Evolutionary conservation across 2,113 vertebrate genomes (phyloP), one percentile per base, ranked within the genome.

Genomic region (Aptenodytes patagonicus): DNA sequence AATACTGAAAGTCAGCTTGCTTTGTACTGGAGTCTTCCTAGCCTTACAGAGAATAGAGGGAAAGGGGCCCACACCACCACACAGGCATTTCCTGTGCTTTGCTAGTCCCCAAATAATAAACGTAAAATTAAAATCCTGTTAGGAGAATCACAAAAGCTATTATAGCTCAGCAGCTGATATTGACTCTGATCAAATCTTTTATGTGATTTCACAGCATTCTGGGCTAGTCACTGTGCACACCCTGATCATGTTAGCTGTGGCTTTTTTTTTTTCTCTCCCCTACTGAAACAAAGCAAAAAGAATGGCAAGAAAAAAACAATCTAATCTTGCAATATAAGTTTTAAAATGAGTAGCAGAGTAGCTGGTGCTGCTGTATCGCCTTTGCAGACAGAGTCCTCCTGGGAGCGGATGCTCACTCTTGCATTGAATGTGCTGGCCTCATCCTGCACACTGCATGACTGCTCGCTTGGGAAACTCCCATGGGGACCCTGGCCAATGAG

Each of bases 91-190:
- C 93, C 88, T 89, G 28, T 13, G 95, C 93, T 97, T 80, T 66
- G 73, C 75, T 90, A 40, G 87, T 95, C 97, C 92, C 96, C 86
- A 95, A 95, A 96, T 97, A 97, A 97, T 97, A 98, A 98, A 98
- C 92, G 97, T 92, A 97, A 95, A 98, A 98, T 98, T 98, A 98
- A 98, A 98, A 96, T 95, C 95, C 55, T 58, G 97, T 98, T 98
- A 97, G 96, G 96, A 95, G 96, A 97, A 96, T 92, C 95, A 88
- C 96, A 97, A 95, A 95, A 93, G 94, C 96, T 96, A 90, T 98
- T 97, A 93, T 24, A 92, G 78, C 94, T 91, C 86, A 93, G 95
- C 44, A 47, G 76, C 94, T 73, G 91, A 75, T 87, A 81, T 71
- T 66, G 94, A 93, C 97, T 97, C 80, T 90, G 97, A 97, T 98